Percentiles rank a stretch among this genome's conserved stretches.
phyloP scores from a whole-genome alignment of 1,140 invertebrate genomes.

The Drosophila paulistorum region DNA sequence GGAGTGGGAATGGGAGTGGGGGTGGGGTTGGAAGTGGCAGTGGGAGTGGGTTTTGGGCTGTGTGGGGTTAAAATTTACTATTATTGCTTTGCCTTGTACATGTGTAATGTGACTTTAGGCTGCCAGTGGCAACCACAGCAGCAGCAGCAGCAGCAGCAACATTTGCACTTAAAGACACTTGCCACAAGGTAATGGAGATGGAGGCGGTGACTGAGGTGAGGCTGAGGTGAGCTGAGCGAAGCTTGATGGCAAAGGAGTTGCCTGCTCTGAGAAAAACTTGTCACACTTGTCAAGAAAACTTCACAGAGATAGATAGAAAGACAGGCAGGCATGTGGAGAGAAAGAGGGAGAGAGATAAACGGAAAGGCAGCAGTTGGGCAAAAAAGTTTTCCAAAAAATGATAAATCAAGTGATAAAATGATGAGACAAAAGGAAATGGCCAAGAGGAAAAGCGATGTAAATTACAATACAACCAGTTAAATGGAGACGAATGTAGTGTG shows the following conservation, averaged over 20 bases:
- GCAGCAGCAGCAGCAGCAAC: conserved; percentile 4
- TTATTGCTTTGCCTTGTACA: conserved; percentile 59
- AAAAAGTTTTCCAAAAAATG: conserved; percentile 4
- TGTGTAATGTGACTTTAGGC: conserved; percentile 67
- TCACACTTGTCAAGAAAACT: conserved; percentile 73
- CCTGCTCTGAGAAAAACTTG: conserved; percentile 68
- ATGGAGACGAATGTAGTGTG: neutral
- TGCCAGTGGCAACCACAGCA: conserved; percentile 53
- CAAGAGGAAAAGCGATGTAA: neutral
- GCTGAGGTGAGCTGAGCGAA: conserved; percentile 23
- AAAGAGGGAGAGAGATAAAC: neutral
- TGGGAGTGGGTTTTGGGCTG: neutral
- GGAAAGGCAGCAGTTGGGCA: neutral
- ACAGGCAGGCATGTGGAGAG: neutral
- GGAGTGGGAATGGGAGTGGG: neutral
- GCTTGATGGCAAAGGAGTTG: conserved; percentile 8
- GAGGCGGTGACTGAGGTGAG: too few relatives aligned
- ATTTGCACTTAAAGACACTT: conserved; percentile 36
- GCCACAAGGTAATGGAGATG: conserved; percentile 18
- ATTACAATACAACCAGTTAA: conserved; percentile 16
- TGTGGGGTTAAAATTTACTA: conserved; percentile 63
- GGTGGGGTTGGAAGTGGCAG: neutral
- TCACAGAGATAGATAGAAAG: conserved; percentile 27
- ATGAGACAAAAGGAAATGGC: neutral
- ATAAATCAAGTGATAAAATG: conserved; percentile 16